Evolutionary conservation across 2,113 vertebrate species (phyloP).

Genomic region (Xiphophorus couchianus): DNA sequence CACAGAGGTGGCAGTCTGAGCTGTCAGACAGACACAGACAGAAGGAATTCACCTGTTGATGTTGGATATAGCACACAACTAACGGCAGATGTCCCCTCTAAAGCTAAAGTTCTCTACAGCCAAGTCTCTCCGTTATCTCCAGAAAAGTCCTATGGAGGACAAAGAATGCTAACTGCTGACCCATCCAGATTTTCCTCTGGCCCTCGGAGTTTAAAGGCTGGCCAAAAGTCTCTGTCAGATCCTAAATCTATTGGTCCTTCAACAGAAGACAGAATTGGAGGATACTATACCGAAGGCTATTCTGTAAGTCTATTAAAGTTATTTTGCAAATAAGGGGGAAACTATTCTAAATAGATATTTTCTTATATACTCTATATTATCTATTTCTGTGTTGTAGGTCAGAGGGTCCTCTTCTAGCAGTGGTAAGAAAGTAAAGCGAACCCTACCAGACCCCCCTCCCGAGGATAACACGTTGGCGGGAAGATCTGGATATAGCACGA

Average conservation of each 20-base stretch:
- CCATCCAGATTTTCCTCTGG: slow-evolving; percentile 89
- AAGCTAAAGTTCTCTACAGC: slow-evolving; percentile 93
- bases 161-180: slow-evolving; percentile 90
- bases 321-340: not conserved
- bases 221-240: slow-evolving; percentile 95
- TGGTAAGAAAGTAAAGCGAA: slow-evolving; percentile 97
- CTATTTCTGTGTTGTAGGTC: slow-evolving; percentile 51
- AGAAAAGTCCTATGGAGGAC: slow-evolving; percentile 88
- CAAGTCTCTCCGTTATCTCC: slow-evolving; percentile 91
- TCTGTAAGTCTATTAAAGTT: slow-evolving; percentile 84
- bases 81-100: slow-evolving; percentile 85
- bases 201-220: slow-evolving; percentile 89
- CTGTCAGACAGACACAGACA: slow-evolving; percentile 94
- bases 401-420: slow-evolving; percentile 80
- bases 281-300: slow-evolving; percentile 91
- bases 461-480: slow-evolving; percentile 86
- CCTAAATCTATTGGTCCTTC: slow-evolving; percentile 94
- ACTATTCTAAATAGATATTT: not conserved
- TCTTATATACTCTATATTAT: not conserved
- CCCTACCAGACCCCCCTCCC: slow-evolving; percentile 94
- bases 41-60: slow-evolving; percentile 88
- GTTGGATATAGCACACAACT: slow-evolving; percentile 91
- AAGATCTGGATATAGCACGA: slow-evolving; percentile 85
- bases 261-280: slow-evolving; percentile 89
- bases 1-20: slow-evolving; percentile 92